Evolutionary conservation across 1,140 invertebrate species (phyloP), one percentile per base, ranked within the genome.

Genomic region (Copidosoma floridanum): DNA sequence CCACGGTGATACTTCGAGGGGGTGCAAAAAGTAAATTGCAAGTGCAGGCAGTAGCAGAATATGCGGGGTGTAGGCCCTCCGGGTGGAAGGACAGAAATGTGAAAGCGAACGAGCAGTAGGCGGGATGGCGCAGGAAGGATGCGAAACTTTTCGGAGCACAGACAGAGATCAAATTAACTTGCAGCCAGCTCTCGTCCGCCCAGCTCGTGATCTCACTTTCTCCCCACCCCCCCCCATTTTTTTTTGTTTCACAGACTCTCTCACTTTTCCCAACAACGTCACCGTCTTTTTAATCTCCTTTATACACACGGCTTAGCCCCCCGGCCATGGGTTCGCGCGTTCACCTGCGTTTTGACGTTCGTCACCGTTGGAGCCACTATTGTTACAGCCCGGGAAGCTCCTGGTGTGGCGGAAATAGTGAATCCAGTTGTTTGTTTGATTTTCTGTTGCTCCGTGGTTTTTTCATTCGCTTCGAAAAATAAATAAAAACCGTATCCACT

Each of bases 11-110:
- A 55, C 35, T 51, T 21, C 37, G n/a, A 12, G 16, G 43, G 46
- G 48, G 61, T 61, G 65, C n/a, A n/a, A 66, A 68, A 65, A 57
- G 65, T 60, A 68, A 66, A 66, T 65, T 66, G 54, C 47, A 52
- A 41, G 38, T 20, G 38, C 29, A 46, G 51, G 38, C 24, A 53
- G 40, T 20, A 27, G 52, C 26, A 44, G 18, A 7, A 21, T 18
- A 21, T 32, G 20, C 54, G 32, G 14, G 21, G 8, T 14, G 18
- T 26, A 26, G 37, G 46, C 46, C 51, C 51, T 52, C 27, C 46
- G 48, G 48, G 18, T 8, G 43, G 23, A 23, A 24, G 10, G 27
- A n/a, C 27, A 35, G 48, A 51, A 14, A 14, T 35, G 27, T 35
- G 43, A 46, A 24, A 46, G 43, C 6, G 43, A 46, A 24, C 8